These are phyloP conservation scores for Syngnathoides biaculeatus DNA, from an alignment of 2,113 vertebrate species.

Conservation along the genomic window DNA sequence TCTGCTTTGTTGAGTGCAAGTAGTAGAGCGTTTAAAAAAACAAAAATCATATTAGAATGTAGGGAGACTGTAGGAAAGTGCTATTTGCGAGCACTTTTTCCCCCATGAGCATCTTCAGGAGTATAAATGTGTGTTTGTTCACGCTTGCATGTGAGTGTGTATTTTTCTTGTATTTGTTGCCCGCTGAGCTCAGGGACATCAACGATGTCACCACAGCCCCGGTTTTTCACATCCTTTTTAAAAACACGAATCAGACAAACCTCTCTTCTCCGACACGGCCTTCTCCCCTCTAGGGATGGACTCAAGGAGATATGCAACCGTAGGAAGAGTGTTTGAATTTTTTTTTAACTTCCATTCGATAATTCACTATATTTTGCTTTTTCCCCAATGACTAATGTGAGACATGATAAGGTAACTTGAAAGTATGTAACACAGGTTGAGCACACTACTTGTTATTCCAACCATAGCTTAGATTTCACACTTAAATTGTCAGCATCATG, in stretches of 20 bases:
- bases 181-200: constrained; percentile 66
- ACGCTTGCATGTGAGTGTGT: constrained; percentile 18
- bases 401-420: constrained; percentile 23
- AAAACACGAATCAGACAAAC: constrained; percentile 71
- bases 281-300: constrained; percentile 49
- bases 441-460: constrained; percentile 33
- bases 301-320: constrained; percentile 39
- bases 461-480: constrained; percentile 13
- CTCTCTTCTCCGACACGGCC: constrained; percentile 35
- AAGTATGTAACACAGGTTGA: constrained; percentile 39
- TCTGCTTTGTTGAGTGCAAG: constrained; percentile 62
- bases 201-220: constrained; percentile 69
- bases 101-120: constrained; percentile 53
- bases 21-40: constrained; percentile 38
- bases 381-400: constrained; percentile 32
- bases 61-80: constrained; percentile 60
- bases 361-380: constrained; percentile 34
- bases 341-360: constrained; percentile 31
- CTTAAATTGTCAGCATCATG: neutral
- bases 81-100: constrained; percentile 66
- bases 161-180: constrained; percentile 53
- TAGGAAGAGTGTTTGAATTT: constrained; percentile 45
- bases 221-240: constrained; percentile 68
- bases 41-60: constrained; percentile 61
- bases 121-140: constrained; percentile 60